These are phyloP conservation scores for Thecophora atra DNA, from an alignment of 2,888 invertebrate species.

Conservation along the genomic window DNA sequence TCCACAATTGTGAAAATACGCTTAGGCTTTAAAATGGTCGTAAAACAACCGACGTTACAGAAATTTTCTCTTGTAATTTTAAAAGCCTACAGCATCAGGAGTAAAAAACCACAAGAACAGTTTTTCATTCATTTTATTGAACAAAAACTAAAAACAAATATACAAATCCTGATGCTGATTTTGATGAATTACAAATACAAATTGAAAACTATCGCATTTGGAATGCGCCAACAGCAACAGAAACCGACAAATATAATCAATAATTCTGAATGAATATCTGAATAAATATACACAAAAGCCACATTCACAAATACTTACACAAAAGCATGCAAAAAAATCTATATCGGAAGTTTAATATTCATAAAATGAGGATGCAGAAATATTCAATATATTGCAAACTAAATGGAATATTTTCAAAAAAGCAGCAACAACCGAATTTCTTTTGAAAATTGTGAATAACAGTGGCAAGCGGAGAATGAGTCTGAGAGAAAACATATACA, in stretches of 20 bases:
- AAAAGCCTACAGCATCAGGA: neutral
- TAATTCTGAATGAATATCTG: neutral
- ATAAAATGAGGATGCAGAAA: neutral
- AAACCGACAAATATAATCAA: conserved; percentile 4
- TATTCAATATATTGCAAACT: neutral
- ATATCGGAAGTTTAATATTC: neutral
- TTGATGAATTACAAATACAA: conserved; percentile 22
- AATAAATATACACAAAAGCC: conserved; percentile 8
- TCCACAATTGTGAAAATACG: conserved; percentile 24
- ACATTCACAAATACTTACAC: neutral
- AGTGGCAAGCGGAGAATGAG: too few relatives aligned
- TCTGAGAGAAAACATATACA: too few relatives aligned
- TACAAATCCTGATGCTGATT: conserved; percentile 7
- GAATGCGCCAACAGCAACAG: neutral
- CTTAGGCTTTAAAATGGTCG: neutral
- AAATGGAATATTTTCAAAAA: neutral
- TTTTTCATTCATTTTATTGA: conserved; percentile 10
- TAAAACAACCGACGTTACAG: neutral
- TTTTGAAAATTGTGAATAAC: too few relatives aligned
- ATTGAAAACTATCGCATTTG: conserved; percentile 7
- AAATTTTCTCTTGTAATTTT: neutral
- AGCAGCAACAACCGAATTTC: neutral
- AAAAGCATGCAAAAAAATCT: neutral
- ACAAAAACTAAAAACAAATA: too few relatives aligned
- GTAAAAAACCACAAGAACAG: neutral